Evolutionary conservation across 2,113 vertebrate species (phyloP).

Genomic region (Capreolus pygargus): DNA sequence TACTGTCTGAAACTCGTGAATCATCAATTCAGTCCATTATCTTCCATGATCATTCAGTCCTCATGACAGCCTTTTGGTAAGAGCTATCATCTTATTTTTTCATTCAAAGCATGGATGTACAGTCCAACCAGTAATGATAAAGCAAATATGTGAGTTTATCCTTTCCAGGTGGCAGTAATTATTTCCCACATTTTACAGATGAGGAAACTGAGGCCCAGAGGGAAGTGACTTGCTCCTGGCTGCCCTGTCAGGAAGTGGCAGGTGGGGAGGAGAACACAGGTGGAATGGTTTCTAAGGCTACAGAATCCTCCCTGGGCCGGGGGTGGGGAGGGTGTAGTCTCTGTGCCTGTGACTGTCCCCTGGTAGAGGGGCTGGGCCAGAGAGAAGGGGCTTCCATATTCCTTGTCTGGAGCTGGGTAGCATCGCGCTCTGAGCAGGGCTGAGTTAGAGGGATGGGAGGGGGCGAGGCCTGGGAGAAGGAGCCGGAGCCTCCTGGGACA

Average conservation of each 20-base stretch:
- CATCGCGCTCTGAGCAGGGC: rapidly evolving
- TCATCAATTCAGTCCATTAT: not conserved
- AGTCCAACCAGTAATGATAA: not conserved
- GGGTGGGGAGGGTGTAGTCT: not conserved
- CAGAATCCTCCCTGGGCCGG: not conserved
- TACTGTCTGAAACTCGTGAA: too few relatives aligned
- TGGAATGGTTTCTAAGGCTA: not conserved
- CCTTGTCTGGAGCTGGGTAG: not conserved
- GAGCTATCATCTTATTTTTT: not conserved
- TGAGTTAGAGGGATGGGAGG: not conserved
- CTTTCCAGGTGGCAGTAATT: not conserved
- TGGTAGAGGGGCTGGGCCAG: not conserved
- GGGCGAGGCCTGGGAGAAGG: not conserved
- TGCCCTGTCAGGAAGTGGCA: not conserved
- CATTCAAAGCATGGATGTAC: not conserved
- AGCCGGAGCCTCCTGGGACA: not conserved
- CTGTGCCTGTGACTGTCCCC: not conserved
- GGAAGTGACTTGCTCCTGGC: not conserved
- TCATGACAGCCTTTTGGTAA: not conserved
- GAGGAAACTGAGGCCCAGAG: not conserved
- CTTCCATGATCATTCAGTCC: not conserved
- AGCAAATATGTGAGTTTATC: not conserved
- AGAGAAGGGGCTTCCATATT: not conserved
- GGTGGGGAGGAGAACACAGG: not conserved
- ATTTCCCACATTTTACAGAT: not conserved